Base-by-base conservation (phyloP, 2,888 invertebrate genomes). In the Onchidella celtica region DNA sequence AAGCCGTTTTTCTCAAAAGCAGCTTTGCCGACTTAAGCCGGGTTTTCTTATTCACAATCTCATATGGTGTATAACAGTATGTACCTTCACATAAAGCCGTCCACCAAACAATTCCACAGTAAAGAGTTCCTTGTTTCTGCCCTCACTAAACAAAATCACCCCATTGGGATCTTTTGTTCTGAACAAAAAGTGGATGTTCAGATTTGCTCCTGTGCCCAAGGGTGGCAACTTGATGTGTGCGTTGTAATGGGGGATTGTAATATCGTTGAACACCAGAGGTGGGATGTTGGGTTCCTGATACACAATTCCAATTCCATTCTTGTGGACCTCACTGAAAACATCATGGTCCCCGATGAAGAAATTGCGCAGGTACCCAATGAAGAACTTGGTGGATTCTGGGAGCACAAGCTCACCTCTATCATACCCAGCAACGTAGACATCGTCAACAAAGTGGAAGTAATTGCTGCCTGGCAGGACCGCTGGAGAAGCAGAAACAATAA, bases 21-120 rank as follows among this genome's bases (percentile, higher is more conserved):
- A n/a, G n/a, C n/a, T n/a, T n/a, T n/a, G n/a, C n/a, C n/a, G n/a
- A n/a, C n/a, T n/a, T n/a, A n/a, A n/a, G n/a, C n/a, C n/a, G n/a
- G n/a, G n/a, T n/a, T n/a, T n/a, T n/a, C n/a, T n/a, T n/a, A n/a
- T n/a, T n/a, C n/a, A n/a, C n/a, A n/a, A n/a, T n/a, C n/a, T n/a
- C n/a, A n/a, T n/a, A n/a, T n/a, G n/a, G n/a, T n/a, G n/a, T n/a
- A n/a, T n/a, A n/a, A n/a, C n/a, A 40, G 4, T 4, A n/a, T n/a
- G 63, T 63, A 81, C 81, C 72, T 81, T 81, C 29, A 81, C 66
- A 69, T 88, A 86, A 14, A 93, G 83, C 34, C 85, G 81, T 14
- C 92, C 92, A 75, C 90, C 86, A 68, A 88, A 87, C 24, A 93
- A 84, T 80, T 91, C 91, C 11, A 91, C 84, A 4, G 89, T 90